Evolutionary conservation across 2,113 vertebrate species (phyloP).

Genomic region (Apaloderma vittatum): DNA sequence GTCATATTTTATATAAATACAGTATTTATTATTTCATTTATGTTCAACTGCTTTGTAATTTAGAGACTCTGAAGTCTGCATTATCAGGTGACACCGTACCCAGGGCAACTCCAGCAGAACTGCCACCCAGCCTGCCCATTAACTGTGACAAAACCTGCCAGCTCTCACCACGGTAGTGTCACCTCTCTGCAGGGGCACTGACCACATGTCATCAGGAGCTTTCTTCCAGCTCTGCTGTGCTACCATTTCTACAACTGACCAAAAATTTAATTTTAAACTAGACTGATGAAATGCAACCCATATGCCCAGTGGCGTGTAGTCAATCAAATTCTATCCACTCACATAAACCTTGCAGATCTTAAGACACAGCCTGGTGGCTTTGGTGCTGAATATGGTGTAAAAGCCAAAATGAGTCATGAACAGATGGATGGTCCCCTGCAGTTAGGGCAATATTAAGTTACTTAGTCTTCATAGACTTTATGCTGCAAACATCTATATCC

Average conservation of each 20-base stretch:
- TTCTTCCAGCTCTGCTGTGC: not conserved
- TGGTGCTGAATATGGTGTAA: not conserved
- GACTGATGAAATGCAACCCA: not conserved
- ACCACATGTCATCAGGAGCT: not conserved
- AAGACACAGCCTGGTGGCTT: not conserved
- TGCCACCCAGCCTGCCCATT: rapidly evolving
- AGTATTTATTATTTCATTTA: not conserved
- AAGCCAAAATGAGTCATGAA: not conserved
- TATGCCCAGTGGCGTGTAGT: not conserved
- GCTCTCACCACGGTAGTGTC: not conserved
- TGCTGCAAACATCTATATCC: not conserved
- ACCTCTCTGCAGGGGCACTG: not conserved
- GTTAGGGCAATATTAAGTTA: not conserved
- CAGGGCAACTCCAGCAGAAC: not conserved
- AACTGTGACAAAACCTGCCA: not conserved
- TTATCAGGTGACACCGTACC: not conserved
- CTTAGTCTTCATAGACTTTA: not conserved
- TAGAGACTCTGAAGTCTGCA: not conserved
- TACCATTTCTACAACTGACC: not conserved
- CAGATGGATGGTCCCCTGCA: not conserved
- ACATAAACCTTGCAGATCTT: not conserved
- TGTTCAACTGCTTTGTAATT: not conserved
- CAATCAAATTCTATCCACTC: not conserved
- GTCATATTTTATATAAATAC: not conserved
- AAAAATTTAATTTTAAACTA: not conserved